These are phyloP conservation scores for Scolanthus callimorphus DNA, from an alignment of 92 coral and sea anemone species.

Conservation along the genomic window DNA sequence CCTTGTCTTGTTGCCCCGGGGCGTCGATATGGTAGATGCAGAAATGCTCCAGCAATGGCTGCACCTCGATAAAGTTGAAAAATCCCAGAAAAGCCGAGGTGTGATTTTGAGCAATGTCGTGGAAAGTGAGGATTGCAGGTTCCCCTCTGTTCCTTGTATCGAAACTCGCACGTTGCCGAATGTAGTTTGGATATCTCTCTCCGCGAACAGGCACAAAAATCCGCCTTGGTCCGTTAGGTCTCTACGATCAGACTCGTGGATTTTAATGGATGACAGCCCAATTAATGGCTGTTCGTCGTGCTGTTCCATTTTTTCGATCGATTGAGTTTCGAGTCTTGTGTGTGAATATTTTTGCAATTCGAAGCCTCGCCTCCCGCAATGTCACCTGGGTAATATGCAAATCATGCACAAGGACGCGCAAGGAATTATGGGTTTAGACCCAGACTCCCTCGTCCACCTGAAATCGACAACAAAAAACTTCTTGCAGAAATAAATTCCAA, in stretches of 20 bases:
- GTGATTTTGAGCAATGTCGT: conserved; percentile 97
- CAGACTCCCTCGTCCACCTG: conserved; percentile 3
- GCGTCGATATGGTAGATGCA: conserved; percentile 96
- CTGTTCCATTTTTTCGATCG: too few species aligned
- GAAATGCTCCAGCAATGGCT: conserved; percentile 82
- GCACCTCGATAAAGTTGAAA: conserved; percentile 84
- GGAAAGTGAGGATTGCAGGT: conserved; percentile 90
- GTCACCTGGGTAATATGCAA: too few species aligned
- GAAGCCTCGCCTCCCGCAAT: too few species aligned
- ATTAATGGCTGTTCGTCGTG: conserved; percentile 69
- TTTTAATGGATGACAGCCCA: conserved; percentile 55
- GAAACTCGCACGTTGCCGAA: conserved; percentile 82
- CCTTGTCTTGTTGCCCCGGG: conserved; percentile 87
- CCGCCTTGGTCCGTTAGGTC: conserved; percentile 45
- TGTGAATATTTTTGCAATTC: too few species aligned
- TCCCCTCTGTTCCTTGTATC: conserved; percentile 86
- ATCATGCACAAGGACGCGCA: too few species aligned
- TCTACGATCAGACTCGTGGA: conserved; percentile 69
- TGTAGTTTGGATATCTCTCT: conserved; percentile 69
- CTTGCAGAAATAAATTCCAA: conserved; percentile 11
- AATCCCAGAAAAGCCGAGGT: conserved; percentile 93
- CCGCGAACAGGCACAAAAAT: conserved; percentile 68
- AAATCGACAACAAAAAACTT: conserved; percentile 4
- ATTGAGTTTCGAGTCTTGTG: too few species aligned
- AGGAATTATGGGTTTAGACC: conserved; percentile 5